phyloP scores from a whole-genome alignment of 2,888 invertebrate genomes.

The Scaptomyza tumidula region DNA sequence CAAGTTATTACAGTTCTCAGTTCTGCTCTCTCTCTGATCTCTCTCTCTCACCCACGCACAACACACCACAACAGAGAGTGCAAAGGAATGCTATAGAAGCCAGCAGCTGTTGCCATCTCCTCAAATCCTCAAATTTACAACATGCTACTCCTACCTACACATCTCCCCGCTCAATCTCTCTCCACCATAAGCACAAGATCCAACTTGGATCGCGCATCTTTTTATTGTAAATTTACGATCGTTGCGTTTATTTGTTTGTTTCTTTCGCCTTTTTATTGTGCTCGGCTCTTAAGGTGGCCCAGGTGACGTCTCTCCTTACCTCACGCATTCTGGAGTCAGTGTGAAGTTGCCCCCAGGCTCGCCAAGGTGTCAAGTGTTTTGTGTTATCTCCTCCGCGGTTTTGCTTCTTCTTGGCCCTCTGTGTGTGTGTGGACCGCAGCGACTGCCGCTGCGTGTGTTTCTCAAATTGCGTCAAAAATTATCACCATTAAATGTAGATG shows the following conservation, averaged over 20 bases:
- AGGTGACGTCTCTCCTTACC: slow-evolving; percentile 45
- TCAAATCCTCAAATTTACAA: slow-evolving; percentile 76
- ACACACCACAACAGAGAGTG: slow-evolving; percentile 15
- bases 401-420: slow-evolving; percentile 55
- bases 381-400: slow-evolving; percentile 69
- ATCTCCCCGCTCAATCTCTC: not conserved
- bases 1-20: slow-evolving; percentile 22
- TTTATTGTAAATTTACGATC: slow-evolving; percentile 73
- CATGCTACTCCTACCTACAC: slow-evolving; percentile 19
- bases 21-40: no score
- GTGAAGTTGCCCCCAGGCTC: slow-evolving; percentile 36
- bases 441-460: slow-evolving; percentile 57
- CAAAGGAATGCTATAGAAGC: slow-evolving; percentile 19
- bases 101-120: slow-evolving; percentile 69
- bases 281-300: slow-evolving; percentile 21
- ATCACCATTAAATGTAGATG: slow-evolving; percentile 81
- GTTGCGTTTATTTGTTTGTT: slow-evolving; percentile 53
- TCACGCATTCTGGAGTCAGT: slow-evolving; percentile 33
- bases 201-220: slow-evolving; percentile 24
- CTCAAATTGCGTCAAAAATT: slow-evolving; percentile 79
- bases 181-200: not conserved
- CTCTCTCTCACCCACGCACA: slow-evolving; percentile 30
- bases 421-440: slow-evolving; percentile 15
- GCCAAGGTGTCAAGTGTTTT: slow-evolving; percentile 74
- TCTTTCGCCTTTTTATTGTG: slow-evolving; percentile 50